These are phyloP conservation scores for Liparis tanakae DNA, from an alignment of 2,797 vertebrate species.

Conservation along the genomic window DNA sequence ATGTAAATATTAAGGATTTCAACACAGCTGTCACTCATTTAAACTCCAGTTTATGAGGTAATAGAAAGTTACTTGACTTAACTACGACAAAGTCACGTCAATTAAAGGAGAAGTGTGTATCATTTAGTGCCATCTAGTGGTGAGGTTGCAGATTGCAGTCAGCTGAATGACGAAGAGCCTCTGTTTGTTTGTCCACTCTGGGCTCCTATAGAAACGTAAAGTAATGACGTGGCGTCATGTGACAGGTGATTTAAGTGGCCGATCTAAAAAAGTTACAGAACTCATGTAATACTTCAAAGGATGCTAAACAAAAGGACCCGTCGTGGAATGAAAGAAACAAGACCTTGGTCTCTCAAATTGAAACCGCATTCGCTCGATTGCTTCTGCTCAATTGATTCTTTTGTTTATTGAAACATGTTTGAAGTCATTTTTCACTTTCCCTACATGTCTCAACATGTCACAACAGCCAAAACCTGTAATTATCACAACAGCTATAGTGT, in stretches of 20 bases:
- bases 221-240: too few relatives aligned
- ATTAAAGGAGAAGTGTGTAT: too few relatives aligned
- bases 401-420: constrained; percentile 31
- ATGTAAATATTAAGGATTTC: neutral
- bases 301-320: neutral
- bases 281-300: neutral
- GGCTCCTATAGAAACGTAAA: neutral
- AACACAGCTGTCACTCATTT: neutral
- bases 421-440: constrained; percentile 15
- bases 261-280: neutral
- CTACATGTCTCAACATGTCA: neutral
- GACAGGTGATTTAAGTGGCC: neutral
- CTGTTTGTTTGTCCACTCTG: neutral
- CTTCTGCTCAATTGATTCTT: constrained; percentile 17
- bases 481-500: neutral
- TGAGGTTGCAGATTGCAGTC: too few relatives aligned
- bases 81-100: too few relatives aligned
- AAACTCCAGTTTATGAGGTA: neutral
- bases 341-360: constrained; percentile 1
- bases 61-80: neutral
- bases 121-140: too few relatives aligned
- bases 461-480: neutral
- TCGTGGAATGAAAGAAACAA: neutral
- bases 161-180: neutral
- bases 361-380: constrained; percentile 33